These are phyloP conservation scores for Cheilosia vernalis DNA, from an alignment of 2,888 invertebrate species.

Conservation along the genomic window DNA sequence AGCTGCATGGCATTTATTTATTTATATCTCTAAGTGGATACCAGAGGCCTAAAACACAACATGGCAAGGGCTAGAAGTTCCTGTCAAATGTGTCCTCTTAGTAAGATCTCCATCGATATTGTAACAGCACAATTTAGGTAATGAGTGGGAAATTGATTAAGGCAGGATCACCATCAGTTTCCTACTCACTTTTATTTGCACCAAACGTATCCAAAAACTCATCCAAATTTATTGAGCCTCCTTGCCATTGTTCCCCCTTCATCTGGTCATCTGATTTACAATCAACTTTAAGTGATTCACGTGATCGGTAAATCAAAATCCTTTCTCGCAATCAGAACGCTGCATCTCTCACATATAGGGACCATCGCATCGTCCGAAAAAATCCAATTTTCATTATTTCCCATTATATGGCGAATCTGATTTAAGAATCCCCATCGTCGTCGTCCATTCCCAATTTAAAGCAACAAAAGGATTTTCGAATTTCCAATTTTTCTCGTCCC, in stretches of 20 bases:
- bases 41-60: no score
- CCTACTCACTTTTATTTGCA: background rate
- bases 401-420: conserved; percentile 46
- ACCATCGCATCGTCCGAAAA: background rate
- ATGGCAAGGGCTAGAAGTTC: no score
- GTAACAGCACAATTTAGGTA: no score
- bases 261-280: background rate
- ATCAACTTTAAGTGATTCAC: conserved; percentile 19
- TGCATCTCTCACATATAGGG: conserved; percentile 9
- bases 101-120: no score
- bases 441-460: background rate
- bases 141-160: no score
- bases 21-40: no score
- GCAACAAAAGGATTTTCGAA: conserved; percentile 45
- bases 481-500: conserved; percentile 48
- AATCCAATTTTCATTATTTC: conserved; percentile 65
- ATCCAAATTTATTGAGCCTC: background rate
- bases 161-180: no score
- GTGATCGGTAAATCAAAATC: conserved; percentile 29
- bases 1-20: no score
- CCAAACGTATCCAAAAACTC: background rate
- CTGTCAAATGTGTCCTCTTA: no score
- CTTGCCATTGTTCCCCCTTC: background rate
- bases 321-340: background rate
- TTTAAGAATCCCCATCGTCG: conserved; percentile 31